phyloP scores from a whole-genome alignment of 37 sponge, comb jelly and placozoan genomes.

The Dysidea cf. avara region DNA sequence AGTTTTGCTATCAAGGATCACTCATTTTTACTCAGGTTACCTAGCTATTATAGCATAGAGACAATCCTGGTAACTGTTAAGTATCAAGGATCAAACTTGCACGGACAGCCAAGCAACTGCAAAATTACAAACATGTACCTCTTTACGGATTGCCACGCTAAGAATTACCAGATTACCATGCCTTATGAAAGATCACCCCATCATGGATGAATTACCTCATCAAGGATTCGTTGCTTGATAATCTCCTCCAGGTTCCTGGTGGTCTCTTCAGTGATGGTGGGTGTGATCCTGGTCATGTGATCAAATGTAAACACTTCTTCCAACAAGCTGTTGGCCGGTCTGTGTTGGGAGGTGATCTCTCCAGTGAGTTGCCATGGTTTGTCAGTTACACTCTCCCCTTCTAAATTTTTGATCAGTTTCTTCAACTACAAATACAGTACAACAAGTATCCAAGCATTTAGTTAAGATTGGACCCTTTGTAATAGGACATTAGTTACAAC shows the following conservation, averaged over 20 bases:
- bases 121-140: too few species aligned
- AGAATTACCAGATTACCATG: too few species aligned
- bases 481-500: too few species aligned
- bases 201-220: conserved; percentile 64
- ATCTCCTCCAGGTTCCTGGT: conserved; percentile 85
- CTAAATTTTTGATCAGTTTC: conserved; percentile 45
- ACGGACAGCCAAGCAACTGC: too few species aligned
- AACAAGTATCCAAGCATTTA: too few species aligned
- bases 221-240: conserved; percentile 81
- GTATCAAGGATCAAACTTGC: too few species aligned
- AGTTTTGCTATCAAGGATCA: too few species aligned
- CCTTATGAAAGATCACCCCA: background rate
- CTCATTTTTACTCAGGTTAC: too few species aligned
- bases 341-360: conserved; percentile 52
- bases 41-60: too few species aligned
- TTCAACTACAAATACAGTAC: conserved; percentile 58
- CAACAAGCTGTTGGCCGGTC: conserved; percentile 85
- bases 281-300: conserved; percentile 58
- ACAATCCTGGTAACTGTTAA: too few species aligned
- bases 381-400: conserved; percentile 65
- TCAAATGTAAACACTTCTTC: conserved; percentile 81
- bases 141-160: too few species aligned
- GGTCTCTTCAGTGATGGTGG: conserved; percentile 90
- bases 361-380: conserved; percentile 96
- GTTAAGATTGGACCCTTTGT: too few species aligned